phyloP scores from a whole-genome alignment of 1,140 invertebrate genomes.

The Drosophila baimaii region DNA sequence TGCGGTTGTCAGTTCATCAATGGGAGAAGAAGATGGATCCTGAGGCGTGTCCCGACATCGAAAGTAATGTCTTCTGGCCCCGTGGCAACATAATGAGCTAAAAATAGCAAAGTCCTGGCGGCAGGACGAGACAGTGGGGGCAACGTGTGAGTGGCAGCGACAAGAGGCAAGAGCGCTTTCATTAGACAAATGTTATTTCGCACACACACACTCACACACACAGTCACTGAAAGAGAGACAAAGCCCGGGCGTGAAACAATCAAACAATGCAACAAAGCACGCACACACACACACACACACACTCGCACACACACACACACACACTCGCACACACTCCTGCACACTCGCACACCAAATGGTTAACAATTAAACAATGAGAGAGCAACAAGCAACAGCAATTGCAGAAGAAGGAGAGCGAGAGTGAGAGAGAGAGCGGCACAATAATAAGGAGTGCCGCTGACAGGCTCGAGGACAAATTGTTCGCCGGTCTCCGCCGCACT shows the following conservation, averaged over 20 bases:
- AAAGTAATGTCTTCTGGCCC: slow-evolving; percentile 37
- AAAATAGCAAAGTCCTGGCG: slow-evolving; percentile 56
- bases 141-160: slow-evolving; percentile 9
- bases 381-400: slow-evolving; percentile 69
- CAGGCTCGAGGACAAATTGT: slow-evolving; percentile 75
- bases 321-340: slow-evolving; percentile 14
- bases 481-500: slow-evolving; percentile 45
- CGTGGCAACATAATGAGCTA: slow-evolving; percentile 66
- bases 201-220: slow-evolving; percentile 34
- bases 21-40: slow-evolving; percentile 27
- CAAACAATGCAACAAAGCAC: slow-evolving; percentile 64
- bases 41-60: slow-evolving; percentile 39
- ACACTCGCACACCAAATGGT: slow-evolving; percentile 58
- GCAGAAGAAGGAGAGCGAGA: slow-evolving; percentile 48
- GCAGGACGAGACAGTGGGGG: slow-evolving; percentile 8
- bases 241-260: slow-evolving; percentile 60
- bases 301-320: slow-evolving; percentile 21
- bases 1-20: slow-evolving; percentile 30
- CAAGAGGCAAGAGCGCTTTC: slow-evolving; percentile 40
- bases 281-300: slow-evolving; percentile 17
- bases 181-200: slow-evolving; percentile 77
- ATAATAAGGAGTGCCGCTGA: slow-evolving; percentile 50
- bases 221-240: slow-evolving; percentile 32
- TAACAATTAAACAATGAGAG: slow-evolving; percentile 77
- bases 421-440: slow-evolving; percentile 22